Evolutionary conservation across 2,113 vertebrate species (phyloP).

Genomic region (Oncorhynchus clarkii): DNA sequence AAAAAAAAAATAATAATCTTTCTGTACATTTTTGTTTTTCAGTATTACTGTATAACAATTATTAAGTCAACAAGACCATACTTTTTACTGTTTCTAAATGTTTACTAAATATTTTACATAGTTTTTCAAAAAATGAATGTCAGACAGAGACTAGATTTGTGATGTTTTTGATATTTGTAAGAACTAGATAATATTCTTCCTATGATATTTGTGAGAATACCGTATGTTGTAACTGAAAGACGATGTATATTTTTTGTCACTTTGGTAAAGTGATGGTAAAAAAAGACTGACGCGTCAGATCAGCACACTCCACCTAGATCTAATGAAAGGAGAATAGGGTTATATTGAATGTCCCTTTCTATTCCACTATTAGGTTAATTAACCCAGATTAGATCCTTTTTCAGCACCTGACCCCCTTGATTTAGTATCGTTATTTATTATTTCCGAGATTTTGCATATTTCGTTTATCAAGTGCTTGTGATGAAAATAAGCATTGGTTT

Average conservation of each 20-base stretch:
- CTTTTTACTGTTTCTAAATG: constrained; percentile 73
- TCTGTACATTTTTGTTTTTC: constrained; percentile 48
- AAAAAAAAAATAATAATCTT: constrained; percentile 36
- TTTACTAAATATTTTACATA: constrained; percentile 68
- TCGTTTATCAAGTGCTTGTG: not conserved
- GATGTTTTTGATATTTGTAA: constrained; percentile 70
- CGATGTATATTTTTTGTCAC: constrained; percentile 40
- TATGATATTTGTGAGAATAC: constrained; percentile 32
- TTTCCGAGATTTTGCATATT: not conserved
- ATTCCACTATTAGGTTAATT: not conserved
- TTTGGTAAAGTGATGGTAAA: constrained; percentile 28
- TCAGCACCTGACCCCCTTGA: not conserved
- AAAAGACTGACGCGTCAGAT: constrained; percentile 20
- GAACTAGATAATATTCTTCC: constrained; percentile 39
- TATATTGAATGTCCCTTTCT: not conserved
- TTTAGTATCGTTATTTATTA: constrained; percentile 3
- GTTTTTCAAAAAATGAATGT: constrained; percentile 72
- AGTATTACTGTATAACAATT: constrained; percentile 60
- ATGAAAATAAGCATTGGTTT: not conserved
- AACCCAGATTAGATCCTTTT: not conserved
- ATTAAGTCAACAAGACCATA: constrained; percentile 51
- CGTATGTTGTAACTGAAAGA: constrained; percentile 38
- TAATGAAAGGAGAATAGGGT: no score
- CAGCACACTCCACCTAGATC: not conserved
- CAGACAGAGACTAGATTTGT: constrained; percentile 65